Base-by-base conservation (phyloP, 2,888 invertebrate genomes). In the Ormyrus rosae region DNA sequence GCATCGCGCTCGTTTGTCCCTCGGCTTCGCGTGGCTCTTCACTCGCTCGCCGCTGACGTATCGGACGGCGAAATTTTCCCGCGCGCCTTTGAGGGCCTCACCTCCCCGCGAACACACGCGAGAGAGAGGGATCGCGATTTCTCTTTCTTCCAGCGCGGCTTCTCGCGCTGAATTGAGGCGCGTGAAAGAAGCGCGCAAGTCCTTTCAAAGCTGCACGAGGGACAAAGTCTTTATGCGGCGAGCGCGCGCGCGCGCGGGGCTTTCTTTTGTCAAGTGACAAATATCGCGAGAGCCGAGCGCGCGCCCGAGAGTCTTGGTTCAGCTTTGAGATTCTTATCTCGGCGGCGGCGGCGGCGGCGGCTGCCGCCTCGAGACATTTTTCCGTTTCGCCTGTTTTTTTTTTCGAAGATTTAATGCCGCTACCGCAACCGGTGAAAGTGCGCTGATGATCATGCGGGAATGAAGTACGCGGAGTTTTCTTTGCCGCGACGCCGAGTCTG, bases 261-360 rank as follows among this genome's bases (percentile, higher is more conserved):
- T 65, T 48, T 68, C 82, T 68, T 74, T 78, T 67, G 78, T 78
- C 75, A 80, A 81, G 73, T 79, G 79, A 74, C 79, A 79, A 79
- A 74, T 79, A 79, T 74, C 79, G 58, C 74, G 55, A 61, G 55
- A 61, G 64, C 46, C 79, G 11, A 69, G 58, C 13, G 45, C 56
- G 46, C 11, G 51, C 45, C 7, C 8, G 60, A 9, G 60, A 6
- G n/a, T 61, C 51, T 50, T 19, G n/a, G 55, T 58, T 50, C 72
- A 9, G 46, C 70, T 65, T 71, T 64, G 50, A 61, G 63, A 78
- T 78, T 63, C 68, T 73, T 73, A 68, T 73, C 78, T 10, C 8
- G 9, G n/a, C 7, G 45, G 53, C n/a, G 13, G 13, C 8, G 9
- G n/a, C 7, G 45, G 53, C n/a, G 13, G 13, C 45, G 0, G 34